Evolutionary conservation across 2,888 invertebrate genomes (phyloP), one percentile per base, ranked within the genome.

Genomic region (Trichacis sp.): DNA sequence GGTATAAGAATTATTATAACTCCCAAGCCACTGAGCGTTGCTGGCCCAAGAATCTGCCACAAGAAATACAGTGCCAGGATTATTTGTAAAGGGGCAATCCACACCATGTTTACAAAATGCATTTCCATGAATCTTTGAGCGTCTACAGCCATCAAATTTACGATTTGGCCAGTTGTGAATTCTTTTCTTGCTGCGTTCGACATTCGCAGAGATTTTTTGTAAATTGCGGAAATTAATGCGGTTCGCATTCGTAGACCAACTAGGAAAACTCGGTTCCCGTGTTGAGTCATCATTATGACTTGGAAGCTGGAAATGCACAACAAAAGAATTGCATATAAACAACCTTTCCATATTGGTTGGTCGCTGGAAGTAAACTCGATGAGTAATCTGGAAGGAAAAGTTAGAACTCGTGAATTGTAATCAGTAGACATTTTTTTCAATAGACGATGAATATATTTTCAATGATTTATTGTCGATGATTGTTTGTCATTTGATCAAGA

Each of bases 1-100:
- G 97, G 96, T 68, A 98, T 95, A 59, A 98, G 88, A 49, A 97
- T 89, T 38, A 98, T 90, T 93, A 99, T 95, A 36, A 98, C 93
- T 1, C 92, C 93, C 50, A 98, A 86, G n/a, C 97, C 97, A 48
- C 97, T 95, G 6, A 98, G 84, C 0, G 97, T 95, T 0, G 97
- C 93, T 0, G 94, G 91, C 0, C 94, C 94, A 14, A 95, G 83
- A 69, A 91, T 89, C 11, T 89, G 88, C 93, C 93, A 96, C 5
- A 96, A 85, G 85, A 96, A 94, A 80, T 92, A 94, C 42, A 97
- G 84, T 0, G 95, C 92, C 24, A 97, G 84, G 1, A 87, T 87
- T 70, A 97, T 97, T 86, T 97, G 96, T 19, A 96, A 85, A 0
- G 97, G 96, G 0, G 94, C 93, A 0, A 94, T 94, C 95, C 95